These are phyloP conservation scores for Scolopax rusticola DNA, from an alignment of 2,797 vertebrate genomes.

Conservation along the genomic window DNA sequence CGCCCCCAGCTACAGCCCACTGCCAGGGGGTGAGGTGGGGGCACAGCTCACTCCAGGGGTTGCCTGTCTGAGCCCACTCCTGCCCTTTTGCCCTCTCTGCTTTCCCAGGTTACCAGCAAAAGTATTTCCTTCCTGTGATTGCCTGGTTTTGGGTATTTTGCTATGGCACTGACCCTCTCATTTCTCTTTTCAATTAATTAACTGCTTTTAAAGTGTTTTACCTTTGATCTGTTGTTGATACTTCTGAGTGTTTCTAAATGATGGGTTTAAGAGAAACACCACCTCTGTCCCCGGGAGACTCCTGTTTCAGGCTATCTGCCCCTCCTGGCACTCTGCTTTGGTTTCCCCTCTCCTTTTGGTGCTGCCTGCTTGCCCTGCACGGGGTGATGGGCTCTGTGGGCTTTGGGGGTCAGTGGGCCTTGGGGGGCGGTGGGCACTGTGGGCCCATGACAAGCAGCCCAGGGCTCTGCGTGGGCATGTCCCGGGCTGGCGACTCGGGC, in stretches of 20 bases:
- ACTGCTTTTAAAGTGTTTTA: neutral
- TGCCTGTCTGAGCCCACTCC: neutral
- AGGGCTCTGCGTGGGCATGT: fast-evolving
- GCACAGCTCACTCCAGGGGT: fast-evolving
- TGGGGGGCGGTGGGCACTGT: no score
- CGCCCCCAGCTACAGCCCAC: neutral
- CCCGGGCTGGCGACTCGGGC: neutral
- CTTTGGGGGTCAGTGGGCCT: no score
- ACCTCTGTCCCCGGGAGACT: fast-evolving
- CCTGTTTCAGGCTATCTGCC: neutral
- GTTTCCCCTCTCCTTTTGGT: neutral
- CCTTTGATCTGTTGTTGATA: neutral
- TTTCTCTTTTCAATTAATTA: neutral
- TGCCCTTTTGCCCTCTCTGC: neutral
- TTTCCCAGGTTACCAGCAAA: no score
- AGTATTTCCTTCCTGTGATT: neutral
- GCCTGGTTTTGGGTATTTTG: neutral
- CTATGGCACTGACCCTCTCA: neutral
- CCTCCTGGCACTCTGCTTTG: neutral
- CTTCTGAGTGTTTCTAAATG: neutral
- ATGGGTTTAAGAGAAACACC: neutral
- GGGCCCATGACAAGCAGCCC: neutral
- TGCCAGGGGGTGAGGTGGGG: neutral
- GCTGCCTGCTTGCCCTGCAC: fast-evolving
- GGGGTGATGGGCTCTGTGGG: fast-evolving